These are phyloP conservation scores for Zaprionus tsacasi DNA, from an alignment of 1,140 invertebrate genomes.

Conservation along the genomic window DNA sequence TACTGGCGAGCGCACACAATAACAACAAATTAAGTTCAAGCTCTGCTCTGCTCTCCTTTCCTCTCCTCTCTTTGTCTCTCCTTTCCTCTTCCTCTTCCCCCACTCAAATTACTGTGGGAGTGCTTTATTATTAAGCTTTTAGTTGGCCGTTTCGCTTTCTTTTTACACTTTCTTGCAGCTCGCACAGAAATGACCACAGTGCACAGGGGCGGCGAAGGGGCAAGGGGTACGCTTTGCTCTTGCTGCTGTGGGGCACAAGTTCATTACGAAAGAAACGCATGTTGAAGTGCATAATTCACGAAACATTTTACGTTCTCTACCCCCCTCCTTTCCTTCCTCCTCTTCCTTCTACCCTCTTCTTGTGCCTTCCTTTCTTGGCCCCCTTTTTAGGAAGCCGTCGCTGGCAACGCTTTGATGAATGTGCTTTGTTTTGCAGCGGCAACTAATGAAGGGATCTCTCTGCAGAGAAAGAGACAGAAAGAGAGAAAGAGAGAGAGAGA, in stretches of 20 bases:
- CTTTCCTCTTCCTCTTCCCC: neutral
- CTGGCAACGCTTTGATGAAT: conserved; percentile 53
- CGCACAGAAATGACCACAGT: conserved; percentile 50
- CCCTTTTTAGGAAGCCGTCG: conserved; percentile 24
- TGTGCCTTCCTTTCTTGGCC: neutral
- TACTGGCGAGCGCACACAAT: conserved; percentile 12
- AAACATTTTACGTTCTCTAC: conserved; percentile 36
- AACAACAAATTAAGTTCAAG: conserved; percentile 51
- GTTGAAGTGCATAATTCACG: conserved; percentile 60
- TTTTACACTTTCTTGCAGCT: conserved; percentile 27
- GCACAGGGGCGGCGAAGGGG: too few species aligned
- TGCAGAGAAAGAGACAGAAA: neutral
- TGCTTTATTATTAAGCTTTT: conserved; percentile 63
- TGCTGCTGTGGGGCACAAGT: neutral
- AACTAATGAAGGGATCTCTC: neutral
- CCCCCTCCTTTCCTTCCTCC: neutral
- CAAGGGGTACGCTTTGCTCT: too few species aligned
- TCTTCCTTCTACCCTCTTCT: neutral
- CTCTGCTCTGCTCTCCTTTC: neutral
- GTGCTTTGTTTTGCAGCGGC: conserved; percentile 31
- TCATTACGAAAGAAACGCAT: conserved; percentile 35
- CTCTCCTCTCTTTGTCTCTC: neutral
- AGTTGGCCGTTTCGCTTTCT: conserved; percentile 21
- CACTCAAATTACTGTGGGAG: conserved; percentile 27
- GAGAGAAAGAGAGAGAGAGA: neutral